phyloP scores from a whole-genome alignment of 35 echinoderm and acorn worm genomes.

The Patiria miniata region DNA sequence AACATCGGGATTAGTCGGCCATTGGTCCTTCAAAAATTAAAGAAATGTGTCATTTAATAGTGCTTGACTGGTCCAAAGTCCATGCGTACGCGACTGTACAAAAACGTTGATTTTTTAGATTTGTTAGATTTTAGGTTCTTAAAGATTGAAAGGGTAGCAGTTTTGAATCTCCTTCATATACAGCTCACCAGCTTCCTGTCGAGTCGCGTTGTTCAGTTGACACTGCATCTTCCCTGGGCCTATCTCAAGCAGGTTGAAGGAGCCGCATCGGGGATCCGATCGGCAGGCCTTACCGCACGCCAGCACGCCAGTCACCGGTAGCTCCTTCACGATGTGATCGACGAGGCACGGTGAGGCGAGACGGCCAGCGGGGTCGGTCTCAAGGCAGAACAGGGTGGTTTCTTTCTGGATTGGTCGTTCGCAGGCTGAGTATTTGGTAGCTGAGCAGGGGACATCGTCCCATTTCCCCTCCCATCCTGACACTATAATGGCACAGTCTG shows the following conservation, averaged over 20 bases:
- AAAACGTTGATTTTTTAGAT: too few species aligned
- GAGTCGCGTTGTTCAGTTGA: constrained; percentile 1
- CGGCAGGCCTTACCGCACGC: neutral
- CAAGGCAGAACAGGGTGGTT: neutral
- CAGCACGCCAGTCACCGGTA: neutral
- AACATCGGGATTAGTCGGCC: too few species aligned
- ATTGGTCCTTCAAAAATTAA: too few species aligned
- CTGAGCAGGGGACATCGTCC: neutral
- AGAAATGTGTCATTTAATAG: too few species aligned
- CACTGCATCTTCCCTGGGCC: neutral
- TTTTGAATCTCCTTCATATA: neutral
- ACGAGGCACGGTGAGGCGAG: neutral
- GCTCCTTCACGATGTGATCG: neutral
- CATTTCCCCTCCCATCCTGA: neutral
- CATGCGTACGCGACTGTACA: too few species aligned
- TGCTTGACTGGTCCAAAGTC: too few species aligned
- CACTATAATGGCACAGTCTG: neutral
- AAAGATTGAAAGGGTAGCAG: neutral
- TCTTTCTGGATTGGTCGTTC: neutral
- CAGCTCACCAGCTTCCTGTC: neutral
- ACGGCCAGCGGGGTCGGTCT: neutral
- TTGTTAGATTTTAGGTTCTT: too few species aligned
- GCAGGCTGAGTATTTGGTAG: neutral
- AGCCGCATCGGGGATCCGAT: neutral
- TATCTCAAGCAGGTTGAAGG: neutral